These are phyloP conservation scores for Philonicus albiceps DNA, from an alignment of 2,888 invertebrate species.

Conservation along the genomic window DNA sequence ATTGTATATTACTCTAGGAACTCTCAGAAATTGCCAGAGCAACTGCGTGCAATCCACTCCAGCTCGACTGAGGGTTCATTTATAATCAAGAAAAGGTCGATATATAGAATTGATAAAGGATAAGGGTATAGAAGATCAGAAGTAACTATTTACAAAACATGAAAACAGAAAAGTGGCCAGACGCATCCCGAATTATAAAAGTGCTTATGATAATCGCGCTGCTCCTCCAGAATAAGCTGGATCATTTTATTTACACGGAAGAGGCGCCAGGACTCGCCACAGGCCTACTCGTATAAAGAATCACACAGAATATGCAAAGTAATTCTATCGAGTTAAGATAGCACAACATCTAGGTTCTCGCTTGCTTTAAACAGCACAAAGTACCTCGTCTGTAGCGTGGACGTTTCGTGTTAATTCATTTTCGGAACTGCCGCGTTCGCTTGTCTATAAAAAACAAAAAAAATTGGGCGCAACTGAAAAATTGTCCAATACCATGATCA, in stretches of 20 bases:
- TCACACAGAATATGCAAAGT: constrained; percentile 26
- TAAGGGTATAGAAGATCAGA: neutral
- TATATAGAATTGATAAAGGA: neutral
- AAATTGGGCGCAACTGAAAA: constrained; percentile 44
- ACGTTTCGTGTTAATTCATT: constrained; percentile 63
- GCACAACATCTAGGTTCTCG: constrained; percentile 34
- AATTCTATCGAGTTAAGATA: constrained; percentile 3
- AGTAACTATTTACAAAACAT: neutral
- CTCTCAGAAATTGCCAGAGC: neutral
- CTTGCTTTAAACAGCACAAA: constrained; percentile 57
- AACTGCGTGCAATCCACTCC: neutral
- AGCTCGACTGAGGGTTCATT: neutral
- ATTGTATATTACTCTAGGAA: neutral
- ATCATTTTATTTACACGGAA: neutral
- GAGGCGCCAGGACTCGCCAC: neutral
- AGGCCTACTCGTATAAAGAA: neutral
- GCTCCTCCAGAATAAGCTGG: neutral
- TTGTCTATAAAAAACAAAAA: constrained; percentile 59
- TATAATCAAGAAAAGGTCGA: neutral
- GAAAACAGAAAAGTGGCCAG: neutral
- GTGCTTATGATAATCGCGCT: neutral
- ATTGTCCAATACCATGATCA: neutral
- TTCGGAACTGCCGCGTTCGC: constrained; percentile 64
- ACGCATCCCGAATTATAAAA: neutral
- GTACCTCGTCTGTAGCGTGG: constrained; percentile 66